Percentiles rank a stretch among this genome's conserved stretches.
These are phyloP conservation scores for Lycaon pictus DNA, from an alignment of 2,113 vertebrate species.

Conservation along the genomic window DNA sequence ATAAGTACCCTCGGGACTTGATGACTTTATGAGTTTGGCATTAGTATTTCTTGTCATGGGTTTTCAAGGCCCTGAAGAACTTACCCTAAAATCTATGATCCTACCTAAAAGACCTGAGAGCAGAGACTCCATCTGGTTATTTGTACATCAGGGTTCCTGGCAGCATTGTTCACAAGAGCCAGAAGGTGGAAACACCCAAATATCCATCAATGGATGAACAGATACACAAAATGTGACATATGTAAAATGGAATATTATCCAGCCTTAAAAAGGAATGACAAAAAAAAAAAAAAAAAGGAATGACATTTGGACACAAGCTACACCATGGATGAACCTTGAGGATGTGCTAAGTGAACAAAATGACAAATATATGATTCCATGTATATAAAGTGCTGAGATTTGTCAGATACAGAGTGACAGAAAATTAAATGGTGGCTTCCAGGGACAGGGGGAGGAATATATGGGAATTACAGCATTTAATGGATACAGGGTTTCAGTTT, in stretches of 20 bases:
- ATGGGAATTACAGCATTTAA: neutral
- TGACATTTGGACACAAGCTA: neutral
- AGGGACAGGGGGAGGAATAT: neutral
- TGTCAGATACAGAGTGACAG: neutral
- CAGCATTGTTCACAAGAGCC: neutral
- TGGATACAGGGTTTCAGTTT: neutral
- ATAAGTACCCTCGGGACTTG: neutral
- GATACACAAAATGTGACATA: neutral
- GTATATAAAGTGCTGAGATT: neutral
- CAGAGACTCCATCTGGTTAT: neutral
- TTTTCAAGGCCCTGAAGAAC: neutral
- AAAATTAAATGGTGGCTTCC: neutral
- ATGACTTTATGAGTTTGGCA: slow-evolving; percentile 25
- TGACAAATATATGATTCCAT: neutral
- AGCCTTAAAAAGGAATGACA: neutral
- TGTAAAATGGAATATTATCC: neutral
- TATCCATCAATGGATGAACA: neutral
- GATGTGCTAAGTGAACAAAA: neutral
- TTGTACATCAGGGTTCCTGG: neutral
- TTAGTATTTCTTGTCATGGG: neutral
- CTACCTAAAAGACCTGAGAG: neutral
- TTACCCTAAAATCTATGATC: neutral
- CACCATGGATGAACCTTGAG: neutral
- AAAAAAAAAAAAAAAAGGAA: neutral
- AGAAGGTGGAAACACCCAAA: neutral